Conservation (phyloP, 2,113 vertebrate species). For the Illadopsis cleaveri region DNA sequence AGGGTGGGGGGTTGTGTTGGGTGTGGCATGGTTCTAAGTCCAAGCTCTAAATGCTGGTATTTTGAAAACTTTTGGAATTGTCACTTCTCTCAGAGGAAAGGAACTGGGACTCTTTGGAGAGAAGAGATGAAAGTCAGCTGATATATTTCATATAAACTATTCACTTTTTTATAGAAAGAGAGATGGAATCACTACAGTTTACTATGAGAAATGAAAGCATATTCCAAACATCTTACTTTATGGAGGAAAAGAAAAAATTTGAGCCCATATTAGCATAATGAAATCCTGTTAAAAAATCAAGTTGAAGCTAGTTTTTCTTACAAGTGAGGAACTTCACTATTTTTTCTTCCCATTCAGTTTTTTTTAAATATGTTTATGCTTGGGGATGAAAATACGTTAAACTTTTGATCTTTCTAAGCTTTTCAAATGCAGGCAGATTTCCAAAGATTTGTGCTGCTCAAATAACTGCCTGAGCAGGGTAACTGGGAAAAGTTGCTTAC, state of each 20-base stretch:
- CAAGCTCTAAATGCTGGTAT: background rate
- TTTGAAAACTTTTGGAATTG: background rate
- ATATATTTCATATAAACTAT: background rate
- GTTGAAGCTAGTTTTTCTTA: background rate
- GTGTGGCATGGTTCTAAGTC: fast-evolving
- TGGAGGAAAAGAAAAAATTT: background rate
- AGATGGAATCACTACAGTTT: background rate
- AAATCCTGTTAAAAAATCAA: background rate
- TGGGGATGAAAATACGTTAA: background rate
- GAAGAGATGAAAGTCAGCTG: background rate
- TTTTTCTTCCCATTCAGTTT: background rate
- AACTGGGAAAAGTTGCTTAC: background rate
- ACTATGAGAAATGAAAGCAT: background rate
- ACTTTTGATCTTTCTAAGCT: background rate
- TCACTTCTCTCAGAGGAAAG: fast-evolving
- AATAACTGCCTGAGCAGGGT: background rate
- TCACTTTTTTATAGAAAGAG: background rate
- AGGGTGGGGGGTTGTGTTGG: background rate
- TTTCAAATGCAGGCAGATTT: background rate
- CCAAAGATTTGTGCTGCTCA: background rate
- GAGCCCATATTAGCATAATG: background rate
- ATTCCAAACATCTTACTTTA: background rate
- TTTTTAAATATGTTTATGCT: background rate
- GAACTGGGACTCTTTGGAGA: background rate
- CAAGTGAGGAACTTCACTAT: background rate